Evolutionary conservation across 2,113 vertebrate genomes (phyloP), one percentile per base, ranked within the genome.

Genomic region (Puntigrus tetrazona): DNA sequence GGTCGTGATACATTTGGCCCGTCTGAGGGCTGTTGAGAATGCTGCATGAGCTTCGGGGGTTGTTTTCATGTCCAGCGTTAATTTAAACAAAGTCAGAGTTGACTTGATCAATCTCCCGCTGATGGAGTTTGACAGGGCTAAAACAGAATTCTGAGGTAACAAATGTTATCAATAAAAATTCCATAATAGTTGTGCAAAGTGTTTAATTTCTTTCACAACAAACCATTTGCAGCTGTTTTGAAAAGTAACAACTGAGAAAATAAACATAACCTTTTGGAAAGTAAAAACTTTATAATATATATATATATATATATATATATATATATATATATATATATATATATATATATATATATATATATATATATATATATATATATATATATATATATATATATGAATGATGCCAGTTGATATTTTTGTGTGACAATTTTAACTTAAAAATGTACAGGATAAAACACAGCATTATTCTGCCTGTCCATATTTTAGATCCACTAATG

Each of bases 1-100:
- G 80, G 34, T 89, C 63, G 84, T 92, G 92, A 92, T 84, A 78
- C 88, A 91, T 87, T 84, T 90, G 84, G 87, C 72, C 45, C 86
- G 77, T 77, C 47, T 29, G 50, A 70, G 36, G 57, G 36, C 84
- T 74, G 63, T 77, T 82, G 73, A 20, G 50, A 87, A 83, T 61
- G 67, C 34, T 81, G 61, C 20, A 55, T 52, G 69, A 83, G 36
- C 87, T 88, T 88, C 50, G 61, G 47, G 84, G 84, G 78, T 76
- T 83, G 87, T 85, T 78, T 85, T 75, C 59, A 9, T 88, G 81
- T 83, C 65, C 27, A 59, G 63, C 16, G 9, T 70, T 38, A 85
- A 87, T 57, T 84, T 87, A 87, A 87, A 87, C 82, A 83, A 87
- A 87, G 82, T 85, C 84, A 83, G 77, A 82, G 47, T 50, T 84